These are phyloP conservation scores for Tyria jacobaeae DNA, from an alignment of 2,888 invertebrate genomes.

Conservation along the genomic window DNA sequence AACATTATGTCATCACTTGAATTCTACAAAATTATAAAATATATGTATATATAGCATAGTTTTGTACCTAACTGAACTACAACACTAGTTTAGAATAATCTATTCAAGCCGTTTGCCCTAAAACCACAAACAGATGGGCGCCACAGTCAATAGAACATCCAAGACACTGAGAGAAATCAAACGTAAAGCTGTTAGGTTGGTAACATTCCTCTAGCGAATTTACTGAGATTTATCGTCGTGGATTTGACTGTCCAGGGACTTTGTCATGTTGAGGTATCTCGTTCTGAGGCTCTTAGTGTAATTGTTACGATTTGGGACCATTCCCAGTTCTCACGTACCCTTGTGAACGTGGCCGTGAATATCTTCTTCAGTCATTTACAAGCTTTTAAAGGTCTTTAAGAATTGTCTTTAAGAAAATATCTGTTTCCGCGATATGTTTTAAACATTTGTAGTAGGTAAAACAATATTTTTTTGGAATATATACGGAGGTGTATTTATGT, in stretches of 20 bases:
- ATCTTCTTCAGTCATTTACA: too few species aligned
- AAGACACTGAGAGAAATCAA: constrained; percentile 36
- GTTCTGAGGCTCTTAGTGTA: constrained; percentile 29
- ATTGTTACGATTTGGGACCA: constrained; percentile 26
- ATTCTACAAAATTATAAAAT: too few species aligned
- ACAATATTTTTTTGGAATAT: too few species aligned
- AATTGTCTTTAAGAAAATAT: too few species aligned
- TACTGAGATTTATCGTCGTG: constrained; percentile 38
- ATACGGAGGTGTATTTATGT: too few species aligned
- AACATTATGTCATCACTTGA: too few species aligned
- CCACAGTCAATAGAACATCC: constrained; percentile 23
- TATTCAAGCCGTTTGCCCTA: constrained; percentile 7
- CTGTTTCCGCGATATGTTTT: too few species aligned
- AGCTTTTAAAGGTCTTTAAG: too few species aligned
- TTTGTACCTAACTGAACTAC: neutral
- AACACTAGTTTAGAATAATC: neutral
- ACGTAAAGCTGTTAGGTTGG: constrained; percentile 25
- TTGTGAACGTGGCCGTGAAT: too few species aligned
- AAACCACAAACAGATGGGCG: constrained; percentile 20
- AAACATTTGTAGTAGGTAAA: too few species aligned
- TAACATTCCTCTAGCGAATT: constrained; percentile 32
- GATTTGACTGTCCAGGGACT: constrained; percentile 20
- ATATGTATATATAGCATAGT: too few species aligned
- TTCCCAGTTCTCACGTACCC: too few species aligned
- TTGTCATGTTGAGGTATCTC: constrained; percentile 18